Base-by-base conservation (phyloP, 2,888 invertebrate species). In the Harpalus rubripes region DNA sequence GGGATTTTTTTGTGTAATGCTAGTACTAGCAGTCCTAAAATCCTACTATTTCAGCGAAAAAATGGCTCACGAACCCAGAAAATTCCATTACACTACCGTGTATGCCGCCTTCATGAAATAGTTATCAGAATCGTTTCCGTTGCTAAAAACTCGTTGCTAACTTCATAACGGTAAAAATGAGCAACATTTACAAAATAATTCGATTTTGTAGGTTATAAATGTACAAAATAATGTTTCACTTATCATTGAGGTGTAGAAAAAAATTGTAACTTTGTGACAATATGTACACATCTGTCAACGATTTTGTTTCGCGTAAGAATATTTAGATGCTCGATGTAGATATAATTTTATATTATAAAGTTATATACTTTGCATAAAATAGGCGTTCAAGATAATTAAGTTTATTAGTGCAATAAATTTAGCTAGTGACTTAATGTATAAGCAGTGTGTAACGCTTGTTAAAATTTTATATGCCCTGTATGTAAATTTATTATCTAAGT, bases 391-490 rank as follows among this genome's bases (percentile, higher is more conserved):
- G 7, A 58, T 78, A 78, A 78, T 78, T 78, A 78, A 58, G 56
- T 78, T 78, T 78, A 78, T 78, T 52, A 74, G 18, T 41, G 72
- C 32, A 58, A 32, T 78, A 78, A 78, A 78, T 78, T 56, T 56
- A 58, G 78, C 22, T 78, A 78, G 58, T 78, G 58, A 78, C 56
- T 78, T 78, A 78, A 78, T 78, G 78, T 58, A 22, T 58, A 56
- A 56, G 72, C 72, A 58, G 44, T 78, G n/a, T 58, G 78, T 44
- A 74, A 74, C 10, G 52, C 58, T 78, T 58, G 78, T 78, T 78
- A 78, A 78, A 78, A 78, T 78, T 78, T 74, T 74, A 74, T 74
- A 18, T 74, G 72, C 41, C 72, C 41, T 74, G 44, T 74, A 74
- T 74, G 72, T 22, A 74, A 74, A 74, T 74, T 74, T 74, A 68